Evolutionary conservation across 2,113 vertebrate species (phyloP).

Genomic region (Phoenicopterus ruber): DNA sequence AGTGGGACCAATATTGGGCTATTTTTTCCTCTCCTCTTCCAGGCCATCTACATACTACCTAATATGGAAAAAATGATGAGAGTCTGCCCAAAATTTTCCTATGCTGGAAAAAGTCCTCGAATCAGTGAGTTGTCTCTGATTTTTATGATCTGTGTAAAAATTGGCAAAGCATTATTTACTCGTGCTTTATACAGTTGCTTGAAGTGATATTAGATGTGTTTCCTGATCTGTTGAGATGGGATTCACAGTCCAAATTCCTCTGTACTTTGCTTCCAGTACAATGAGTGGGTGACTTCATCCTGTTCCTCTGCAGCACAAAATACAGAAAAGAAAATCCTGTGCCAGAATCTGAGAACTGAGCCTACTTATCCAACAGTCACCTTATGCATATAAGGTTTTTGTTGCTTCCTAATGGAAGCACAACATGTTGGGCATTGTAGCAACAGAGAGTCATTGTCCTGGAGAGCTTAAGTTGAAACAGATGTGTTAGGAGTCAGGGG

Average conservation of each 20-base stretch:
- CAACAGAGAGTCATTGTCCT: conserved; percentile 38
- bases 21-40: not conserved
- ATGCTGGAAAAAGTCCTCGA: not conserved
- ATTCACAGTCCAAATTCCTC: not conserved
- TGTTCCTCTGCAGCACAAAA: not conserved
- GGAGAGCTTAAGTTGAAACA: conserved; percentile 39
- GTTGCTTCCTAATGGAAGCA: conserved; percentile 5
- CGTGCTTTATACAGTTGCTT: not conserved
- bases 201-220: not conserved
- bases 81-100: not conserved
- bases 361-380: not conserved
- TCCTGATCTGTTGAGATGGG: not conserved
- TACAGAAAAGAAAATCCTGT: not conserved
- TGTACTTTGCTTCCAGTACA: not conserved
- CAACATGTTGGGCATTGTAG: conserved; percentile 1
- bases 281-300: not conserved
- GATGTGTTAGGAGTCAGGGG: conserved; percentile 22
- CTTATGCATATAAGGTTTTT: not conserved
- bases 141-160: not conserved
- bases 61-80: not conserved
- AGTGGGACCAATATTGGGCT: not conserved
- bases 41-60: not conserved
- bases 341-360: not conserved
- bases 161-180: not conserved
- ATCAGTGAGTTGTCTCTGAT: not conserved